Percentiles rank a stretch among this genome's conserved stretches.
These are phyloP conservation scores for Cheilosia pagana DNA, from an alignment of 2,888 invertebrate genomes.

Conservation along the genomic window DNA sequence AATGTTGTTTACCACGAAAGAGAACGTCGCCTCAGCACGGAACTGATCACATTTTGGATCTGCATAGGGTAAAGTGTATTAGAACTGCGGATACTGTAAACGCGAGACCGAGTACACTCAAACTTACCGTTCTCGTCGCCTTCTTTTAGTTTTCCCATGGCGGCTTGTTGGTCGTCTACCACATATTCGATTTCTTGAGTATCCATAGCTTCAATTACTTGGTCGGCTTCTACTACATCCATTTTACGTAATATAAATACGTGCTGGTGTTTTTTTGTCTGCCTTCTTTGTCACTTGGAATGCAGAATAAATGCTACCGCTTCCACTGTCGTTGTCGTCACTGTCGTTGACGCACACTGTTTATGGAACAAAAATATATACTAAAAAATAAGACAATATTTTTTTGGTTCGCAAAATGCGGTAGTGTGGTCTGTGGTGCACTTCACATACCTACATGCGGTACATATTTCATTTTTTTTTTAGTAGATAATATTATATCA, in stretches of 20 bases:
- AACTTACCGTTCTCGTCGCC: constrained; percentile 65
- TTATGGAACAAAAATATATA: constrained; percentile 50
- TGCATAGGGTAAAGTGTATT: background rate
- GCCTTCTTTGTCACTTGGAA: constrained; percentile 69
- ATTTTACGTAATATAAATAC: constrained; percentile 75
- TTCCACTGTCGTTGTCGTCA: constrained; percentile 25
- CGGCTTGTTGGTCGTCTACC: constrained; percentile 72
- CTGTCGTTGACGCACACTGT: constrained; percentile 43
- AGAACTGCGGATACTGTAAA: background rate
- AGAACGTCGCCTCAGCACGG: constrained; percentile 92
- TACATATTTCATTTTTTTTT: constrained; percentile 23
- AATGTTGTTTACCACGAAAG: constrained; percentile 93
- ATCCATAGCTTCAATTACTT: constrained; percentile 83
- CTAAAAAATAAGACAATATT: constrained; percentile 15
- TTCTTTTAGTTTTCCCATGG: constrained; percentile 59
- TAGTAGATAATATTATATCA: constrained; percentile 14
- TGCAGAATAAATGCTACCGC: constrained; percentile 57
- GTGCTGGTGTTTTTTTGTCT: constrained; percentile 57
- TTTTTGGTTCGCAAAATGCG: constrained; percentile 24
- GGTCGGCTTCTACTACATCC: constrained; percentile 82
- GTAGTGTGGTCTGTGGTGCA: constrained; percentile 33
- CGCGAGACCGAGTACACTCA: background rate
- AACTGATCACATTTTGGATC: constrained; percentile 82
- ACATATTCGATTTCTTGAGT: constrained; percentile 82
- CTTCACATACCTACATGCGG: constrained; percentile 26